Evolutionary conservation across 2,888 invertebrate species (phyloP).

Genomic region (Tipula vernalis): DNA sequence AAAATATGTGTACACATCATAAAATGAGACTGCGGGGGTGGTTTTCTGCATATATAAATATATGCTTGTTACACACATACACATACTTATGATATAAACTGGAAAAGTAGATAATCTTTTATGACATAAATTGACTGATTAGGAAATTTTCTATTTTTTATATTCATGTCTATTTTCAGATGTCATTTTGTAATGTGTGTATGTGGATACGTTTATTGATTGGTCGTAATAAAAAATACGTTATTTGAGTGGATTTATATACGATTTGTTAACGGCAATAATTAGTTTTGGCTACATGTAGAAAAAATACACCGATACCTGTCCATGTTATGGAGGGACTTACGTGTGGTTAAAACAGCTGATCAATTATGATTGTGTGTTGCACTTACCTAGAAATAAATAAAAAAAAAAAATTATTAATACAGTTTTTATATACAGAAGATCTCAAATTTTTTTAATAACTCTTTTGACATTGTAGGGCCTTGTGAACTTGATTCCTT

Average conservation of each 20-base stretch:
- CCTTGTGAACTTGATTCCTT: too few species aligned
- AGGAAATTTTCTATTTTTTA: not conserved
- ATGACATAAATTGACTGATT: not conserved
- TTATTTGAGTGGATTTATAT: not conserved
- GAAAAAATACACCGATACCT: too few species aligned
- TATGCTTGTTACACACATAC: not conserved
- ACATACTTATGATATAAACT: not conserved
- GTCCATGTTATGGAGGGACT: too few species aligned
- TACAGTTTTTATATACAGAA: too few species aligned
- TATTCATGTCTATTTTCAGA: not conserved
- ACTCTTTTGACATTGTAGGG: too few species aligned
- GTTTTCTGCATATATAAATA: not conserved
- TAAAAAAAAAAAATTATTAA: too few species aligned
- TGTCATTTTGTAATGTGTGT: not conserved
- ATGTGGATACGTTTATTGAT: not conserved
- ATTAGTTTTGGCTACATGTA: too few species aligned
- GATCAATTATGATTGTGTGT: too few species aligned
- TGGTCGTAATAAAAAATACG: not conserved
- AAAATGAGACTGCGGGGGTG: not conserved
- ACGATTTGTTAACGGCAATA: too few species aligned
- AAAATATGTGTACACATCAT: not conserved
- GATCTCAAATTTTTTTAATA: too few species aligned
- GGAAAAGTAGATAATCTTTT: not conserved
- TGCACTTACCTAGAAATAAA: too few species aligned
- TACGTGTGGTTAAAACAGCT: too few species aligned